These are phyloP conservation scores for Rotaria macrura DNA, from an alignment of 2,888 invertebrate species.

Conservation along the genomic window DNA sequence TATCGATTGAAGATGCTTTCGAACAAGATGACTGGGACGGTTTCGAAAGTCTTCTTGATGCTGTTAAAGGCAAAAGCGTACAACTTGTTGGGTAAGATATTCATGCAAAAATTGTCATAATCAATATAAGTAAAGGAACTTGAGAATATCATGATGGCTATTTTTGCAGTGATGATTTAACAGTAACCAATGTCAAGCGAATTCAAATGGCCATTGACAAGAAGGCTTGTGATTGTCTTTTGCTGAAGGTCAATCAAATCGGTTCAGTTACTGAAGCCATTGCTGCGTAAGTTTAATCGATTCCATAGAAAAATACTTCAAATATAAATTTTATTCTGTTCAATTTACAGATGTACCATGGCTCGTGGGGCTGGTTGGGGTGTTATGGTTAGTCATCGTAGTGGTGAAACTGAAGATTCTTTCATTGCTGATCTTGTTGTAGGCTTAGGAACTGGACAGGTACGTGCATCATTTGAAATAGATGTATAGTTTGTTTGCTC, in stretches of 20 bases:
- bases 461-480: slow-evolving; percentile 13
- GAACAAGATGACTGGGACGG: slow-evolving; percentile 95
- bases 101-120: slow-evolving; percentile 42
- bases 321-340: not conserved
- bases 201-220: slow-evolving; percentile 81
- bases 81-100: slow-evolving; percentile 60
- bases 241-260: slow-evolving; percentile 96
- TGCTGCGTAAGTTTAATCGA: slow-evolving; percentile 61
- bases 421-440: slow-evolving; percentile 98
- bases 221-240: slow-evolving; percentile 89
- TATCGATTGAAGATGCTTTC: slow-evolving; percentile 96
- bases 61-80: slow-evolving; percentile 63
- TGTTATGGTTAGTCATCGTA: slow-evolving; percentile 94
- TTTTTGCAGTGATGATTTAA: slow-evolving; percentile 80
- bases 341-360: slow-evolving; percentile 52
- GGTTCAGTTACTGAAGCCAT: slow-evolving; percentile 97
- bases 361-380: slow-evolving; percentile 65
- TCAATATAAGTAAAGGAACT: slow-evolving; percentile 66
- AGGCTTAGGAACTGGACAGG: slow-evolving; percentile 87
- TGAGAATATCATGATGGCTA: slow-evolving; percentile 60
- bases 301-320: not conserved
- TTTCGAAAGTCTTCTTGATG: slow-evolving; percentile 52
- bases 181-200: slow-evolving; percentile 82
- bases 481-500: not conserved
- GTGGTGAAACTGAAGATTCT: slow-evolving; percentile 97